Conservation (phyloP, 2,113 vertebrate species). For the Oreotrochilus melanogaster region DNA sequence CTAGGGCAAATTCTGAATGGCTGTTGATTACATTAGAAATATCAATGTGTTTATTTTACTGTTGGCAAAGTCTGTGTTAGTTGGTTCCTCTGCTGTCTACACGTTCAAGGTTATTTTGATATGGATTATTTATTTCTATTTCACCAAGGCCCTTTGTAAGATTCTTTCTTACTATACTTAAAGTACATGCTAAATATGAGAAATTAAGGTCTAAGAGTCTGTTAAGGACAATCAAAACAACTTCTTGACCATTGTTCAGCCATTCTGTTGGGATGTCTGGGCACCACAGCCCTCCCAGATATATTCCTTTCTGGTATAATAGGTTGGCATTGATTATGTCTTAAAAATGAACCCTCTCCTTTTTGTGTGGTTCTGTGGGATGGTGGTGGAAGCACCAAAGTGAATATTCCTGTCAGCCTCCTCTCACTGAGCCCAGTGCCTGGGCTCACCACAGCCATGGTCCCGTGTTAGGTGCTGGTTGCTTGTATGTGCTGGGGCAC, state of each 20-base stretch:
- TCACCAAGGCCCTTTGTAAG: not conserved
- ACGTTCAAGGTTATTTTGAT: not conserved
- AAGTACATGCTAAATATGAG: not conserved
- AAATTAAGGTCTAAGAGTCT: not conserved
- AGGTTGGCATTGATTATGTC: not conserved
- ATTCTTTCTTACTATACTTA: not conserved
- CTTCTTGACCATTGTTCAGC: rapidly evolving
- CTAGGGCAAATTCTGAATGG: slow-evolving; percentile 13
- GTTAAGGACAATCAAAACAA: not conserved
- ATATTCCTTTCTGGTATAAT: not conserved
- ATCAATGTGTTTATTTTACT: not conserved
- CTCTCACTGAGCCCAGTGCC: rapidly evolving
- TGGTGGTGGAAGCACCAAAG: not conserved
- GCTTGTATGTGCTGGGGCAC: not conserved
- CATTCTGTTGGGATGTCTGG: rapidly evolving
- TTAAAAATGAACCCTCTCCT: not conserved
- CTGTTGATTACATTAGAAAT: slow-evolving; percentile 11
- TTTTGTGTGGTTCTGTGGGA: not conserved
- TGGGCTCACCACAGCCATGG: not conserved
- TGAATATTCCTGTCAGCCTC: rapidly evolving
- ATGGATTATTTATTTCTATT: not conserved
- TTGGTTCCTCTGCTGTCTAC: slow-evolving; percentile 1
- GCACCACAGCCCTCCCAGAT: not conserved
- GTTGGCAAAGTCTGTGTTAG: slow-evolving; percentile 10
- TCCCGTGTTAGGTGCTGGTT: rapidly evolving